Evolutionary conservation across 2,888 invertebrate species (phyloP).

Genomic region (Ischnura elegans): DNA sequence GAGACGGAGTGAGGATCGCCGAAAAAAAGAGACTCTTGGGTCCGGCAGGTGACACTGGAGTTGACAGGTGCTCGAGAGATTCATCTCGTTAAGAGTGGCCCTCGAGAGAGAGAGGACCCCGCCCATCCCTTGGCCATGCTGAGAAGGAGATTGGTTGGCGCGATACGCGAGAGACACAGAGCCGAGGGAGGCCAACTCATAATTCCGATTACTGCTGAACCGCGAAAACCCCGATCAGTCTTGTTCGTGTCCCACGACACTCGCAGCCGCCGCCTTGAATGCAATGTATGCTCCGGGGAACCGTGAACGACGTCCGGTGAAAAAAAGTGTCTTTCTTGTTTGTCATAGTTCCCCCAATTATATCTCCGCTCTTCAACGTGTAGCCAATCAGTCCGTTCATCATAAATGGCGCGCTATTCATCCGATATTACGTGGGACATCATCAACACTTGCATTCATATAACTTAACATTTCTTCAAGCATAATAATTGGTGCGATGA

Average conservation of each 20-base stretch:
- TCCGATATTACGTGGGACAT: no score
- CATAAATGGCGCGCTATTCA: no score
- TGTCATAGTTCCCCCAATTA: no score
- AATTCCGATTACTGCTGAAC: conserved; percentile 56
- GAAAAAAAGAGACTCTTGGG: background rate
- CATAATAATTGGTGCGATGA: no score
- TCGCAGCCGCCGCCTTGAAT: no score
- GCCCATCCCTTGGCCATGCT: background rate
- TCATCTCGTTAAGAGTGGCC: conserved; percentile 61
- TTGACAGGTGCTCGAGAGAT: conserved; percentile 54
- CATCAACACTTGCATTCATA: no score
- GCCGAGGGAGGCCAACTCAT: conserved; percentile 41
- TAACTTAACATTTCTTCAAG: no score
- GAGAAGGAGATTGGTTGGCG: background rate
- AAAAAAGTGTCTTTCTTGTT: background rate
- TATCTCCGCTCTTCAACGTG: no score
- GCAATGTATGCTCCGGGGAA: no score
- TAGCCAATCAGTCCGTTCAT: no score
- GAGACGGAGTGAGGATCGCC: background rate
- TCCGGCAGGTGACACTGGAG: conserved; percentile 43
- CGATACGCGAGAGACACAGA: background rate
- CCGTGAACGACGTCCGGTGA: background rate
- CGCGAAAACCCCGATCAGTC: conserved; percentile 18
- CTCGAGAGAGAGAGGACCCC: background rate
- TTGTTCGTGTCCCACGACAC: background rate